Conservation (phyloP, 2,113 vertebrate genomes). For the Narcine bancroftii region DNA sequence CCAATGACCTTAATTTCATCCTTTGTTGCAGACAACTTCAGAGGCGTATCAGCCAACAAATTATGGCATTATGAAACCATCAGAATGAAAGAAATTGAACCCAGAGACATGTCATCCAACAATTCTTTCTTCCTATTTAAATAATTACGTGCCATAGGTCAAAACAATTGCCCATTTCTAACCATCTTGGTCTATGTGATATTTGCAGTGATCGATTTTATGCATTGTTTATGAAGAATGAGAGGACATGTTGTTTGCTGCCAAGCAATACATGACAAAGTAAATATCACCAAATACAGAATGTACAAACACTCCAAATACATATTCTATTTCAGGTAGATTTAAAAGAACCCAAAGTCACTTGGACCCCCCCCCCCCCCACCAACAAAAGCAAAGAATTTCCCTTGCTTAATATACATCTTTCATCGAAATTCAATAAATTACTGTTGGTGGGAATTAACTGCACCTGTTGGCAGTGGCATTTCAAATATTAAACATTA, state of each 20-base stretch:
- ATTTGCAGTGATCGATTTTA: no score
- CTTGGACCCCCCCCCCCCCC: no score
- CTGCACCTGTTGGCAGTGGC: no score
- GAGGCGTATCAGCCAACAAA: background rate
- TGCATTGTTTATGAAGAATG: background rate
- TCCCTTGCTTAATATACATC: no score
- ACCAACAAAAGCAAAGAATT: no score
- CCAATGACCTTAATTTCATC: background rate
- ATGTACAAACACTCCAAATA: background rate
- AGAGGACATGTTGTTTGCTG: background rate
- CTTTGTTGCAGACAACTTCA: background rate
- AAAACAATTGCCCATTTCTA: background rate
- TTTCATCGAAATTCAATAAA: no score
- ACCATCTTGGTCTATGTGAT: no score
- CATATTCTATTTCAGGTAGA: no score
- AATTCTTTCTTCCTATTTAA: conserved; percentile 31
- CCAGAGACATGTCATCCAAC: background rate
- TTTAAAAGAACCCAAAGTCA: no score
- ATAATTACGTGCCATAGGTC: conserved; percentile 6
- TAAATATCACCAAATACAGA: background rate
- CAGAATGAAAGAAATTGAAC: background rate
- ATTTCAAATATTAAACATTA: no score
- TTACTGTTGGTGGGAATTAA: no score
- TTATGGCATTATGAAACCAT: background rate
- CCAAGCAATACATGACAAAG: background rate